Evolutionary conservation across 2,113 vertebrate species (phyloP).

Genomic region (Corythaixoides concolor): DNA sequence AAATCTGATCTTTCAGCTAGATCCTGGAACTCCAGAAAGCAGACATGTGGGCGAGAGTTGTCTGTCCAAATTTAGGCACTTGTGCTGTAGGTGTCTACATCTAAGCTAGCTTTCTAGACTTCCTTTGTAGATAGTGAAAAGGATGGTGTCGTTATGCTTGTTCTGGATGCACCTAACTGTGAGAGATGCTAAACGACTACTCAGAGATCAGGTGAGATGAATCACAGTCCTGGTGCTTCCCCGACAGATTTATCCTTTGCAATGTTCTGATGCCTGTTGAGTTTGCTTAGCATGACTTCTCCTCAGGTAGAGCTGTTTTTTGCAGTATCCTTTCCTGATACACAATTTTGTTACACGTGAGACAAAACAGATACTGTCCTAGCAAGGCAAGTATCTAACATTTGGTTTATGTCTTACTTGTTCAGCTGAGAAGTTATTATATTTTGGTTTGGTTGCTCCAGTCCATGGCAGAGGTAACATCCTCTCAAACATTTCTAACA

Average conservation of each 20-base stretch:
- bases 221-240: not conserved
- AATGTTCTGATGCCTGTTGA: not conserved
- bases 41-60: not conserved
- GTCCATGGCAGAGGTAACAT: not conserved
- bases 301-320: not conserved
- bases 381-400: not conserved
- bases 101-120: not conserved
- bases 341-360: not conserved
- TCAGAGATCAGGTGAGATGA: not conserved
- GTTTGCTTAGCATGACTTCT: not conserved
- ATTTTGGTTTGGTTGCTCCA: not conserved
- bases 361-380: not conserved
- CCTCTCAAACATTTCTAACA: not conserved
- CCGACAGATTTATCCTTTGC: not conserved
- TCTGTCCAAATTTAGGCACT: slow-evolving; percentile 29
- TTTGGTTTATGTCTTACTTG: not conserved
- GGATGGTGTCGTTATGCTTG: not conserved
- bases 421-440: not conserved
- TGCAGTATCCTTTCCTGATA: not conserved
- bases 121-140: not conserved
- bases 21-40: not conserved
- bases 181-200: not conserved
- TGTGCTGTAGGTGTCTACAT: not conserved
- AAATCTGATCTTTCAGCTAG: not conserved
- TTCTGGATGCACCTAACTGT: not conserved